Percentiles rank a stretch among this genome's conserved stretches.
Conservation (phyloP, 2,113 vertebrate species). For the Pandion haliaetus region DNA sequence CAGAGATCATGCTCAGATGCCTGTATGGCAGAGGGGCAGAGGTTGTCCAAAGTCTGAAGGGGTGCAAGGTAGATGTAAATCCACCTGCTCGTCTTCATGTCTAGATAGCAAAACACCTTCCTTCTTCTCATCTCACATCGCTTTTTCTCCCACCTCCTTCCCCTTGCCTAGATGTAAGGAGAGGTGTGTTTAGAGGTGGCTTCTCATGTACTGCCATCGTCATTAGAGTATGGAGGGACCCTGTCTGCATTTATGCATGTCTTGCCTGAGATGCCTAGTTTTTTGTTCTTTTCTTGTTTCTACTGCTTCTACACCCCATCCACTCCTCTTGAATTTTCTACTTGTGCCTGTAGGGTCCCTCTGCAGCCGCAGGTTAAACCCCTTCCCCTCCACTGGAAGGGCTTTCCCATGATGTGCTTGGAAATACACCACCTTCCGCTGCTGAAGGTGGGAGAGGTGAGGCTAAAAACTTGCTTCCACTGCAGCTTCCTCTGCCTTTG, state of each 20-base stretch:
- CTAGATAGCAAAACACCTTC: not conserved
- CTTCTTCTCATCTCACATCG: not conserved
- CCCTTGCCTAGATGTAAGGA: not conserved
- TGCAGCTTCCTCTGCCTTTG: not conserved
- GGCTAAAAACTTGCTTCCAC: not conserved
- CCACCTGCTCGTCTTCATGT: not conserved
- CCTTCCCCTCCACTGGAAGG: not conserved
- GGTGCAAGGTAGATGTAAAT: not conserved
- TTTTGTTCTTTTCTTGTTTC: not conserved
- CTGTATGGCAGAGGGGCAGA: not conserved
- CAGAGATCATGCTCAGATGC: not conserved
- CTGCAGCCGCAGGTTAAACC: not conserved
- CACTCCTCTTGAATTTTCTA: not conserved
- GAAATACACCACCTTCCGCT: not conserved
- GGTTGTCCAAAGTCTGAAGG: not conserved
- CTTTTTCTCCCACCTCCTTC: not conserved
- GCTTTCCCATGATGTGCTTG: not conserved
- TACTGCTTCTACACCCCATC: not conserved
- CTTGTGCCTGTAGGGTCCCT: not conserved
- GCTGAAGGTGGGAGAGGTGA: not conserved
- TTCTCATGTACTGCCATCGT: fast-evolving
- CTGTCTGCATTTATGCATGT: not conserved
- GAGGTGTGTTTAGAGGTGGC: not conserved
- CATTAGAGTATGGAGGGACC: not conserved
- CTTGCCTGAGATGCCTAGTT: not conserved